Percentiles rank a stretch among this genome's conserved stretches.
Evolutionary conservation across 2,113 vertebrate genomes (phyloP).

Genomic region (Onychostruthus taczanowskii): DNA sequence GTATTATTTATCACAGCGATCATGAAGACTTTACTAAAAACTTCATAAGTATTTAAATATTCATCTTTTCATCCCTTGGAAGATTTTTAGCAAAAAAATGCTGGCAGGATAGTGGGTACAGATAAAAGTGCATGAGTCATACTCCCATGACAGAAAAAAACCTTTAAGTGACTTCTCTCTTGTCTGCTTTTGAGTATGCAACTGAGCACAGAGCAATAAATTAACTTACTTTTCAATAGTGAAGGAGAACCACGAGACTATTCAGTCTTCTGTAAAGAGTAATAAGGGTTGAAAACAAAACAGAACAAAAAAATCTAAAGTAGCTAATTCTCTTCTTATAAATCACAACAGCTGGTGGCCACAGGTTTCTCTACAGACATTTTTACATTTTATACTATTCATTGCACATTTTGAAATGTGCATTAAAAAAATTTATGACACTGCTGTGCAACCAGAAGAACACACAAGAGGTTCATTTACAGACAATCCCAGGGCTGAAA

Average conservation of each 20-base stretch:
- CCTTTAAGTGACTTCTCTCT: not conserved
- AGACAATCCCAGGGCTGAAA: not conserved
- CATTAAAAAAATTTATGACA: not conserved
- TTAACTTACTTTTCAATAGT: not conserved
- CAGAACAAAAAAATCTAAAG: not conserved
- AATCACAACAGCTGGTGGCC: not conserved
- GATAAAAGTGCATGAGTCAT: slow-evolving; percentile 3
- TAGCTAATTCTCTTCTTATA: not conserved
- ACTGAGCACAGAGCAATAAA: not conserved
- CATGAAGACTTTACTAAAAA: not conserved
- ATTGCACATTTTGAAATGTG: not conserved
- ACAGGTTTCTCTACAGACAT: not conserved
- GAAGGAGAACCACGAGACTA: not conserved
- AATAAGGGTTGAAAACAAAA: not conserved
- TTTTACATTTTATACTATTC: not conserved
- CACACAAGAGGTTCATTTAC: not conserved
- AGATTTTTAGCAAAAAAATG: not conserved
- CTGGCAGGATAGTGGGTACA: not conserved
- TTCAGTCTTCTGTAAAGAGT: not conserved
- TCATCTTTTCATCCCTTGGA: not conserved
- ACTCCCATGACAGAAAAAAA: not conserved
- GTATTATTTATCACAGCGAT: not conserved
- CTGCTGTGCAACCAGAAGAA: not conserved
- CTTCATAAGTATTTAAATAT: not conserved
- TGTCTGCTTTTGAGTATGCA: not conserved